Conservation (phyloP, 2,888 invertebrate species). For the Agrochola circellaris region DNA sequence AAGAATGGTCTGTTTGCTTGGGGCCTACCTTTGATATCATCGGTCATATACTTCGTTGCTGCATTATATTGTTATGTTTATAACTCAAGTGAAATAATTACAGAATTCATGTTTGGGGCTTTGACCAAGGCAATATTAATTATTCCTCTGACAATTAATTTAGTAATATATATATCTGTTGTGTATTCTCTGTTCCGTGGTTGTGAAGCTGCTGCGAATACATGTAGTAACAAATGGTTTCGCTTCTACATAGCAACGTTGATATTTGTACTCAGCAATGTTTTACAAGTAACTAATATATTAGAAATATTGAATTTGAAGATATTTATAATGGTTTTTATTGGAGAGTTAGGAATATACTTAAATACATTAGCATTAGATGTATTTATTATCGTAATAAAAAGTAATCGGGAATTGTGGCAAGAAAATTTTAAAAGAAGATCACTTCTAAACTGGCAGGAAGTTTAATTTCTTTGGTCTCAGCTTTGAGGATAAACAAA, state of each 20-base stretch:
- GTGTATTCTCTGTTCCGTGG: conserved; percentile 8
- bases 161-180: conserved; percentile 30
- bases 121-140: conserved; percentile 14
- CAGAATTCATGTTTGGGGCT: conserved; percentile 14
- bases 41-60: conserved; percentile 16
- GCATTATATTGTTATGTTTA: conserved; percentile 28
- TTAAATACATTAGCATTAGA: conserved; percentile 17
- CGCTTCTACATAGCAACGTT: conserved; percentile 31
- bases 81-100: conserved; percentile 12
- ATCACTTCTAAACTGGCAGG: background rate
- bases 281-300: conserved; percentile 14
- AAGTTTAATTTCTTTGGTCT: background rate
- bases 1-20: conserved; percentile 25
- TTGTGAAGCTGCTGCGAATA: background rate
- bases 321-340: conserved; percentile 10
- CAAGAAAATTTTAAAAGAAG: background rate
- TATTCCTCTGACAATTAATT: conserved; percentile 26
- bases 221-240: background rate
- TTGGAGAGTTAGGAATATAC: conserved; percentile 17
- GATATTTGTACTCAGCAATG: conserved; percentile 12
- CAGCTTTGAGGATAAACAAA: conserved; percentile 3
- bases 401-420: conserved; percentile 15
- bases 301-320: conserved; percentile 23
- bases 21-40: conserved; percentile 12
- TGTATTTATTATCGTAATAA: background rate